Conservation (phyloP, 2,888 invertebrate genomes). For the Sinohyriopsis cumingii region DNA sequence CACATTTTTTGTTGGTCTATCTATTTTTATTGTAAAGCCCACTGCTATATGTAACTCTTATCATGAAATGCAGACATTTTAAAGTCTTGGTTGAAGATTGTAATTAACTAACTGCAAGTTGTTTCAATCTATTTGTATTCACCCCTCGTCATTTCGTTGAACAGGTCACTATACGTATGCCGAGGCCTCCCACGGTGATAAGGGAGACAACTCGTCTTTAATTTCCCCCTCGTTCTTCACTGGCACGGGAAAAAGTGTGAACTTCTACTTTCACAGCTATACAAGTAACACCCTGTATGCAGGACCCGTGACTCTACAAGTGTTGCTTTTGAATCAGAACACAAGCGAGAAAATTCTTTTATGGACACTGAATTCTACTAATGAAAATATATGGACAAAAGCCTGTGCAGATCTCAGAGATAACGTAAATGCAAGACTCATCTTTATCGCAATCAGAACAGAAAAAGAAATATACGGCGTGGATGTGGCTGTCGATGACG, state of each 20-base stretch:
- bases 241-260: constrained; percentile 31
- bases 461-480: constrained; percentile 35
- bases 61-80: too few species aligned
- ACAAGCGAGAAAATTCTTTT: constrained; percentile 8
- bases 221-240: constrained; percentile 43
- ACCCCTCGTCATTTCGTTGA: constrained; percentile 10
- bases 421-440: constrained; percentile 28
- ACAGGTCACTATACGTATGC: constrained; percentile 58
- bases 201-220: constrained; percentile 39
- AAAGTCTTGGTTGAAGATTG: too few species aligned
- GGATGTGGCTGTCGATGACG: constrained; percentile 58
- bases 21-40: too few species aligned
- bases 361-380: constrained; percentile 30
- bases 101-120: too few species aligned
- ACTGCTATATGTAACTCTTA: too few species aligned
- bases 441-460: constrained; percentile 42
- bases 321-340: constrained; percentile 13
- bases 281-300: constrained; percentile 13
- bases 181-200: constrained; percentile 42
- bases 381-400: constrained; percentile 42
- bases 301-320: constrained; percentile 28
- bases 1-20: too few species aligned
- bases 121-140: too few species aligned
- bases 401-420: constrained; percentile 45
- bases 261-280: constrained; percentile 55